Conservation (phyloP, 2,797 vertebrate species). For the Hydrophis major region DNA sequence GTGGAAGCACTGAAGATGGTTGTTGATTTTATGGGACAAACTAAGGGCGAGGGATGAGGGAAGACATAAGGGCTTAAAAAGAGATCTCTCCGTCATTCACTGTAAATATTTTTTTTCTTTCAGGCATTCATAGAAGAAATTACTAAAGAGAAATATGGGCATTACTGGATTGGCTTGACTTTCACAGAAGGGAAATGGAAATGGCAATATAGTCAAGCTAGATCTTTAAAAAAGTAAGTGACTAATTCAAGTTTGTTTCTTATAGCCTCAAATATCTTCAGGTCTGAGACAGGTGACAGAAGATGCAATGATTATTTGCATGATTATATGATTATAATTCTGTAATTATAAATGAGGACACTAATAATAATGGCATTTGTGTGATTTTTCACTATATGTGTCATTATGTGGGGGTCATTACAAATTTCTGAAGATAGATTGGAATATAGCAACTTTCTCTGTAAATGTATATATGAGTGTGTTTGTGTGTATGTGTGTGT, state of each 20-base stretch:
- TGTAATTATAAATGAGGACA: too few species aligned
- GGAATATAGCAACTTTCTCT: too few species aligned
- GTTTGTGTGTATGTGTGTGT: too few species aligned
- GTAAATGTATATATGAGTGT: too few species aligned
- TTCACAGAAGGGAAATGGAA: accelerated
- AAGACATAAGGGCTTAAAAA: neutral
- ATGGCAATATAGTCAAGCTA: accelerated
- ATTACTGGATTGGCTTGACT: accelerated
- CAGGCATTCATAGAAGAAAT: accelerated
- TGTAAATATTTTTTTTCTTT: neutral
- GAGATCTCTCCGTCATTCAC: neutral
- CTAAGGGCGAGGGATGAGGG: neutral
- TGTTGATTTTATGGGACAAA: neutral
- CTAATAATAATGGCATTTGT: neutral
- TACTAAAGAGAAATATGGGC: too few species aligned
- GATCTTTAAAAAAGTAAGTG: accelerated
- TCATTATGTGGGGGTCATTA: neutral
- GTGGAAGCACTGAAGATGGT: neutral
- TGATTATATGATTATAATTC: too few species aligned
- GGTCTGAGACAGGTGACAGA: neutral
- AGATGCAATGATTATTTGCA: neutral
- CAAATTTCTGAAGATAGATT: neutral
- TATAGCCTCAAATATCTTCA: neutral
- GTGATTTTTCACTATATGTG: neutral
- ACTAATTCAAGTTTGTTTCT: neutral